Base-by-base conservation (phyloP, 2,113 vertebrate genomes). In the Lathamus discolor region DNA sequence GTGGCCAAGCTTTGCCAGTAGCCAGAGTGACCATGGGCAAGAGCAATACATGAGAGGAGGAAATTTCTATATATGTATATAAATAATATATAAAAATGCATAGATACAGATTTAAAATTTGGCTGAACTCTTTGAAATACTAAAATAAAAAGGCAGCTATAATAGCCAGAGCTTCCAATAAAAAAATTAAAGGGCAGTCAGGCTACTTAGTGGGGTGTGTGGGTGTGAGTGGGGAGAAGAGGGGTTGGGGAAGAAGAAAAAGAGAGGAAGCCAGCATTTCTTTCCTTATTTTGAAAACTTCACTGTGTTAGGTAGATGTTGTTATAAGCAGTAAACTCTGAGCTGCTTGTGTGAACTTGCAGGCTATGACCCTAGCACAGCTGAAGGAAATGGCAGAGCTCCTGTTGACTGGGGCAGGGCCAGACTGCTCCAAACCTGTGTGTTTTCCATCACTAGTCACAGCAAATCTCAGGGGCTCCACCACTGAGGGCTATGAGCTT, bases 271-370 rank as follows among this genome's bases (percentile, higher is more conserved):
- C 22, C 72, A 41, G 9, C 25, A 46, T 90, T 92, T 68, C 31
- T 79, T 46, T 41, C 29, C 51, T 54, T 59, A 46, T 90, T 85
- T 95, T 83, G 52, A 61, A 73, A 77, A 74, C 63, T 80, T 85
- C 62, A 17, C 35, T 85, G 52, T 73, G 54, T 67, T 86, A 68
- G 69, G 59, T 80, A 69, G 62, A 16, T 29, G n/a, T 13, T 74
- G 29, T 18, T 77, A 33, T 18, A 77, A 90, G 59, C 61, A 72
- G 18, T 24, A 86, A 43, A 67, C 46, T 78, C 43, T 59, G 54
- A 63, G 35, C 27, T 86, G 33, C 68, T 51, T 93, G 66, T 74
- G 55, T 2, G 12, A 83, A 76, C 86, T 95, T 70, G 75, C 59
- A 57, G 68, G 9, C 61, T 78, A 16, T 79, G 67, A 91, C 75